Percentiles rank a stretch among this genome's conserved stretches.
Evolutionary conservation across 2,888 invertebrate species (phyloP).

Genomic region (Crepidodera aurea): DNA sequence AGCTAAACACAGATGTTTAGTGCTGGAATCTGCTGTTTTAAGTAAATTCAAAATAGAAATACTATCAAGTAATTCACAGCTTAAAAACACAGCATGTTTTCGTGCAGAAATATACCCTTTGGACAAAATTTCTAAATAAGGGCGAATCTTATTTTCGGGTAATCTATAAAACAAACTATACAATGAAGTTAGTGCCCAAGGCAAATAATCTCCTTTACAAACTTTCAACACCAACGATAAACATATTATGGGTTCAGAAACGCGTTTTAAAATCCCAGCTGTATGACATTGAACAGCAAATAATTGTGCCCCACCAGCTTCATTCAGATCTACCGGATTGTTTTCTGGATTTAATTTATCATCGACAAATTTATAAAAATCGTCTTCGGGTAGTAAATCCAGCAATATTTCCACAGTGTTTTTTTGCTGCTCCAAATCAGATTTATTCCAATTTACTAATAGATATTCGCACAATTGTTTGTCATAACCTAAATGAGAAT

Average conservation of each 20-base stretch:
- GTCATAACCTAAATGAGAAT: slow-evolving; percentile 6
- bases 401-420: neutral
- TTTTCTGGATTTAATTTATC: neutral
- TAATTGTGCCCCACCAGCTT: neutral
- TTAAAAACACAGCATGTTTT: slow-evolving; percentile 39
- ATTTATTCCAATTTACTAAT: neutral
- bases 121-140: slow-evolving; percentile 33
- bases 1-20: slow-evolving; percentile 32
- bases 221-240: slow-evolving; percentile 34
- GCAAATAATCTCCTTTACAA: slow-evolving; percentile 40
- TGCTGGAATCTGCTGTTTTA: slow-evolving; percentile 17
- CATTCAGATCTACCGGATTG: neutral
- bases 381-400: slow-evolving; percentile 13
- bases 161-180: slow-evolving; percentile 38
- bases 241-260: slow-evolving; percentile 18
- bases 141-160: slow-evolving; percentile 30
- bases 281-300: slow-evolving; percentile 29
- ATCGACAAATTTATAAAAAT: slow-evolving; percentile 11
- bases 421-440: neutral
- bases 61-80: slow-evolving; percentile 30
- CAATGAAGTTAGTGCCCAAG: slow-evolving; percentile 31
- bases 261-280: slow-evolving; percentile 29
- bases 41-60: slow-evolving; percentile 27
- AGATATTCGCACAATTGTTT: neutral
- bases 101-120: slow-evolving; percentile 32